These are phyloP conservation scores for Percopsis transmontana DNA, from an alignment of 2,113 vertebrate genomes.

Conservation along the genomic window DNA sequence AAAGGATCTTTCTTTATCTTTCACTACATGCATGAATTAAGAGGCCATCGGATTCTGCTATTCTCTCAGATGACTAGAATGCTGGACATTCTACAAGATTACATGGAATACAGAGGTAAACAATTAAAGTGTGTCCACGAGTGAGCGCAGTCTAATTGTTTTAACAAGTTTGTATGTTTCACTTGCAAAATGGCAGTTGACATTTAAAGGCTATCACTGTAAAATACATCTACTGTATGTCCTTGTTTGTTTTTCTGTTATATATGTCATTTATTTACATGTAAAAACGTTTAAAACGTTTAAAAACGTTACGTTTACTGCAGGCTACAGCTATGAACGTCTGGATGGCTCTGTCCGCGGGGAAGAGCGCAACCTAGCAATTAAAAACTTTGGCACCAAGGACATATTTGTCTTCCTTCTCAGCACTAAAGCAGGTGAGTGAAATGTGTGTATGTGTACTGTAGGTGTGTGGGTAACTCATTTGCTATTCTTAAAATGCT, in stretches of 20 bases:
- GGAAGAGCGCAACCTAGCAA: constrained; percentile 89
- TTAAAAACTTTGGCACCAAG: constrained; percentile 90
- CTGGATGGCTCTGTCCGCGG: constrained; percentile 90
- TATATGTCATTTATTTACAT: neutral
- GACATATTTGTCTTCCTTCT: constrained; percentile 89
- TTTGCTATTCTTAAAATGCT: neutral
- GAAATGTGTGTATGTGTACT: neutral
- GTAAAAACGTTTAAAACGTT: no score
- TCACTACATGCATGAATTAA: constrained; percentile 26
- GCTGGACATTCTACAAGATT: constrained; percentile 94
- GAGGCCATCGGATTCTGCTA: constrained; percentile 87
- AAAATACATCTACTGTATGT: no score
- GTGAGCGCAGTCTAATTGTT: no score
- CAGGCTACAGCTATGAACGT: constrained; percentile 93
- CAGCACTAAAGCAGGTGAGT: constrained; percentile 90
- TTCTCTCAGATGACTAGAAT: constrained; percentile 96
- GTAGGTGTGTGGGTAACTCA: neutral
- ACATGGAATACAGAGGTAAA: constrained; percentile 90
- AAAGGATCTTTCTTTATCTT: neutral
- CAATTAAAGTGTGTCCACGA: no score
- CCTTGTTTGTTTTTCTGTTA: no score
- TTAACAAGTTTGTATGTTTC: no score
- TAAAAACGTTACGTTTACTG: constrained; percentile 1
- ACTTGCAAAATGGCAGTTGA: no score
- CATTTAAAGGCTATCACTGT: no score